Conservation (phyloP, 2,797 vertebrate species). For the Galago senegalensis region DNA sequence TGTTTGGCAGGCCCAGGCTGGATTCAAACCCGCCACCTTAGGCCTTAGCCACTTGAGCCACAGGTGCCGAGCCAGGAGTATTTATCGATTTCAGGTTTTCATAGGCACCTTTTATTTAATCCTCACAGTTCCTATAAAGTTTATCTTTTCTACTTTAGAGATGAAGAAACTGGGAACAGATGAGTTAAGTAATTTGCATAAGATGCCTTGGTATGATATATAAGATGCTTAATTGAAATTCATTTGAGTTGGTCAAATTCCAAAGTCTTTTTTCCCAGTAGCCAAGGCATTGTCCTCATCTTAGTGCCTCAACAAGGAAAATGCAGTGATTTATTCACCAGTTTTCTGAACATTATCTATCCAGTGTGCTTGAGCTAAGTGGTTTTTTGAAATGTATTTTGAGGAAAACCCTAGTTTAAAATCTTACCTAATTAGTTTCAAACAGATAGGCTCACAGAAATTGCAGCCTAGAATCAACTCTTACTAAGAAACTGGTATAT, state of each 20-base stretch:
- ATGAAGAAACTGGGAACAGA: background rate
- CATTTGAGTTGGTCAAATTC: background rate
- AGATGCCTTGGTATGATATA: background rate
- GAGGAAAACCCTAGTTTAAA: background rate
- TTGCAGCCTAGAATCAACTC: background rate
- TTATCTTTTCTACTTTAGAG: background rate
- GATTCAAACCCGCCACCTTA: too few species aligned
- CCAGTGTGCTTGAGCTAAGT: background rate
- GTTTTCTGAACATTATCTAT: background rate
- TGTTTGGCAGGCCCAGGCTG: too few species aligned
- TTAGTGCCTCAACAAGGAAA: background rate
- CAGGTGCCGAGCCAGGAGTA: background rate
- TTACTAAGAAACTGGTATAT: background rate
- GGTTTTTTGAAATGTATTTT: constrained; percentile 11
- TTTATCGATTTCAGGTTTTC: background rate
- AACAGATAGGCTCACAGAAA: background rate
- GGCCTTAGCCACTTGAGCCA: too few species aligned
- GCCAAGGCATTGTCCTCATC: too few species aligned
- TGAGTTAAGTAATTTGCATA: background rate
- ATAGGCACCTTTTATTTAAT: background rate
- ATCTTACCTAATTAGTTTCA: background rate
- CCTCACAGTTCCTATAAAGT: background rate
- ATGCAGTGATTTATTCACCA: background rate
- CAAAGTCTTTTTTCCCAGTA: background rate
- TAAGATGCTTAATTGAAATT: background rate